Evolutionary conservation across 2,797 vertebrate species (phyloP), one percentile per base, ranked within the genome.

Genomic region (Antennarius maculatus): DNA sequence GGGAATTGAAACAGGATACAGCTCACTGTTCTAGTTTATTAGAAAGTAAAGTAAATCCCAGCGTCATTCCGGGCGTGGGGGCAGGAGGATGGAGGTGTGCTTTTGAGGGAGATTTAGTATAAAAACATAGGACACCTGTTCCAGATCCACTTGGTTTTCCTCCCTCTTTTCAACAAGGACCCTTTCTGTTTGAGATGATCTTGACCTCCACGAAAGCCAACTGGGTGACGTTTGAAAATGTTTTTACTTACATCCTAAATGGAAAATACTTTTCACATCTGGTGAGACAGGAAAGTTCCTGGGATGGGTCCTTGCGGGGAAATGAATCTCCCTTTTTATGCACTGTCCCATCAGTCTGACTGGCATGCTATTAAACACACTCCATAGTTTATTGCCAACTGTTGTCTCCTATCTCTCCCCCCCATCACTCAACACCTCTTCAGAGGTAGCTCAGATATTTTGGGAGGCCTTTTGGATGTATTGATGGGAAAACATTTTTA

Each of bases 111-210:
- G 45, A 57, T 64, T 84, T 69, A 48, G 68, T 67, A 53, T 54
- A 75, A 83, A 79, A 88, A 76, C 77, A 83, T 18, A 55, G 81
- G 70, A 65, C 77, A 86, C 86, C 80, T 86, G 86, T 71, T 88
- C 59, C 54, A 39, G 47, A 77, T 80, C 69, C 61, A 52, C 58
- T 54, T 55, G 31, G 50, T 45, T 61, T 13, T 7, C 43, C 51
- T n/a, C 51, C 48, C 29, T 59, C 29, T 54, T 63, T 58, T 45
- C 6, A 34, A 42, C 61, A 75, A 57, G 47, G 79, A 61, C 59
- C 66, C 15, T 74, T 49, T 77, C 52, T 47, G 71, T 47, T 59
- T 78, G 67, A 81, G 66, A 78, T 85, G 71, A 76, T 80, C 34
- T 61, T 84, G 84, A 67, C 71, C 62, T 76, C 79, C 39, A 12